Evolutionary conservation across 2,113 vertebrate species (phyloP).

Genomic region (Gavia stellata): DNA sequence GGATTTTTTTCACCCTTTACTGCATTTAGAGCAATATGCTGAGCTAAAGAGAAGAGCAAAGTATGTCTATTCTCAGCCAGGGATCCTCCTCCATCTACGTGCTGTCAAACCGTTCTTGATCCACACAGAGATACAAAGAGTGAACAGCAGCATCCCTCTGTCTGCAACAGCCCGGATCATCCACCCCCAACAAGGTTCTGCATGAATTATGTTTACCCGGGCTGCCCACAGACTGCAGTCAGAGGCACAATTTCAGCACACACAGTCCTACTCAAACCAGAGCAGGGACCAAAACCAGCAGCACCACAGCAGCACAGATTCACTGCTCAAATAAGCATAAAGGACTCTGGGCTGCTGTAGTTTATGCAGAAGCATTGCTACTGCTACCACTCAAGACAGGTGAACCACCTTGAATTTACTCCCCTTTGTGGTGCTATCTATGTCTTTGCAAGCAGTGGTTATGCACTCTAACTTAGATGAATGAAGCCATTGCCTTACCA

Average conservation of each 20-base stretch:
- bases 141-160: background rate
- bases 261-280: background rate
- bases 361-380: background rate
- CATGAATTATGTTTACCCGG: fast-evolving
- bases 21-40: background rate
- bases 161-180: background rate
- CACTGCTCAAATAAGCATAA: background rate
- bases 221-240: background rate
- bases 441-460: background rate
- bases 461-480: background rate
- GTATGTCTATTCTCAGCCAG: background rate
- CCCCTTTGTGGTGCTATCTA: background rate
- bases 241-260: background rate
- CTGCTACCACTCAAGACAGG: background rate
- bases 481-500: slow-evolving; percentile 70
- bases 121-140: background rate
- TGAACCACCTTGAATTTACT: background rate
- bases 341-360: background rate
- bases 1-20: background rate
- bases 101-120: background rate
- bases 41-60: background rate
- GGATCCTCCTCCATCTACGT: background rate
- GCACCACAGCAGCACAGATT: background rate
- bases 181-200: background rate
- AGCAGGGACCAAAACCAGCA: background rate